A percentile compares a stretch with the other conserved stretches of the same genome.
These are phyloP conservation scores for Leptinotarsa peninsularis DNA, from an alignment of 2,888 invertebrate genomes.

Conservation along the genomic window DNA sequence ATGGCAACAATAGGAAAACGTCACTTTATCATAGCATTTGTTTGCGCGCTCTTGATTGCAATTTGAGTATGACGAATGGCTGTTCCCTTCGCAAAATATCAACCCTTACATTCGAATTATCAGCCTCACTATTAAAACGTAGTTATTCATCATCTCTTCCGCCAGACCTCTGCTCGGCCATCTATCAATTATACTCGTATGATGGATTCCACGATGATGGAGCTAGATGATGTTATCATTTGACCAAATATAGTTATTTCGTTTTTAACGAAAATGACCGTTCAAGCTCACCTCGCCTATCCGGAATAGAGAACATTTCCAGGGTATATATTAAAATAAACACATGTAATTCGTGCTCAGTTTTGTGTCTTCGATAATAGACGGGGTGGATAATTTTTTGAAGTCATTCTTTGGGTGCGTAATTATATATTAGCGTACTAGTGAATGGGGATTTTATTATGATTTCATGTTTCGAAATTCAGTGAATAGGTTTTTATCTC, in stretches of 20 bases:
- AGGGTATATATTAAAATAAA: constrained; percentile 20
- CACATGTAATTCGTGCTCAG: constrained; percentile 15
- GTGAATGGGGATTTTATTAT: constrained; percentile 19
- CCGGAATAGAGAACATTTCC: constrained; percentile 9
- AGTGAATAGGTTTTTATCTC: neutral
- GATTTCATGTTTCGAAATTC: constrained; percentile 5
- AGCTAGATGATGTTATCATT: constrained; percentile 20
- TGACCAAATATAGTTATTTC: constrained; percentile 15
- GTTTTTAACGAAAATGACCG: constrained; percentile 16
- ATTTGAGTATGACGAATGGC: constrained; percentile 66
- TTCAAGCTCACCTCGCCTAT: constrained; percentile 7
- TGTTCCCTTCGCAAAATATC: constrained; percentile 55
- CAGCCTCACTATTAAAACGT: constrained; percentile 53
- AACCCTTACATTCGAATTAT: constrained; percentile 55
- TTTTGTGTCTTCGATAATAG: constrained; percentile 18
- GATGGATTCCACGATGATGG: constrained; percentile 27
- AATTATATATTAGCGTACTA: constrained; percentile 4
- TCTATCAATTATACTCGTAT: constrained; percentile 41
- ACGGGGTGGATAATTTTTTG: constrained; percentile 8
- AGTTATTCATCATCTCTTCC: constrained; percentile 50
- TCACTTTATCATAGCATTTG: constrained; percentile 53
- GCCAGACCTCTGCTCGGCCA: constrained; percentile 32
- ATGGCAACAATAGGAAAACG: constrained; percentile 18
- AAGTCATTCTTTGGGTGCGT: constrained; percentile 8
- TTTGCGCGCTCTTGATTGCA: constrained; percentile 62